A percentile compares a stretch with the other conserved stretches of the same genome.
phyloP scores from a whole-genome alignment of 2,113 vertebrate species.

The Machaerirhynchus nigripectus region DNA sequence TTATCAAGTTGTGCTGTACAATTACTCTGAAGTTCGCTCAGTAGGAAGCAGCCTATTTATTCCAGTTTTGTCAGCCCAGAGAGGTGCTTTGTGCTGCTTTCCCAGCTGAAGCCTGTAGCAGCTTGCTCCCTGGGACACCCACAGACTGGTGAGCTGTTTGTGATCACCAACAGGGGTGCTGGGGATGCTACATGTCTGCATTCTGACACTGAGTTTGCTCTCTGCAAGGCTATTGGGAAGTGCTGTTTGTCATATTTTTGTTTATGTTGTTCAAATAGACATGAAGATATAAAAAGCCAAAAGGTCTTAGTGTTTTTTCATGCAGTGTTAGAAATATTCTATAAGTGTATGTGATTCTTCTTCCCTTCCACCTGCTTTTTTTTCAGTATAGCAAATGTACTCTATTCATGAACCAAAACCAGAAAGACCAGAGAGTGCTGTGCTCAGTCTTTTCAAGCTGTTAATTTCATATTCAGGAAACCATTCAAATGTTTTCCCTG shows the following conservation, averaged over 20 bases:
- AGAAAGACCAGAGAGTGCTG: not conserved
- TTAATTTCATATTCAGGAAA: not conserved
- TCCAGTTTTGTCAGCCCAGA: not conserved
- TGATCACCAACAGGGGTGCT: not conserved
- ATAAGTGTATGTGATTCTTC: not conserved
- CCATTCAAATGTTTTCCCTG: not conserved
- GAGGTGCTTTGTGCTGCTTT: not conserved
- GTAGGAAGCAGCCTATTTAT: not conserved
- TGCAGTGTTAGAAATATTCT: not conserved
- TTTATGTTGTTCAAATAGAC: not conserved
- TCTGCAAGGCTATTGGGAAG: not conserved
- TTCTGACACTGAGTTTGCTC: not conserved
- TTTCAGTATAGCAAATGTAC: not conserved
- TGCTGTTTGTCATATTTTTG: not conserved
- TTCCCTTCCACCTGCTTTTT: not conserved
- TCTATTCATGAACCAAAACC: not conserved
- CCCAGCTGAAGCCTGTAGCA: not conserved
- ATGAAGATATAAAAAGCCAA: not conserved
- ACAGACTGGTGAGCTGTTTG: not conserved
- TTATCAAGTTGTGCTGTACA: not conserved
- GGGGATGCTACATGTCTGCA: not conserved
- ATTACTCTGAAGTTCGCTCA: not conserved
- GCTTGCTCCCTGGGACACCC: not conserved
- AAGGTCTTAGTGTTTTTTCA: not conserved
- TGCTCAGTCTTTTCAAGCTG: not conserved